Base-by-base conservation (phyloP, 2,797 vertebrate species). In the Sardinella longiceps region DNA sequence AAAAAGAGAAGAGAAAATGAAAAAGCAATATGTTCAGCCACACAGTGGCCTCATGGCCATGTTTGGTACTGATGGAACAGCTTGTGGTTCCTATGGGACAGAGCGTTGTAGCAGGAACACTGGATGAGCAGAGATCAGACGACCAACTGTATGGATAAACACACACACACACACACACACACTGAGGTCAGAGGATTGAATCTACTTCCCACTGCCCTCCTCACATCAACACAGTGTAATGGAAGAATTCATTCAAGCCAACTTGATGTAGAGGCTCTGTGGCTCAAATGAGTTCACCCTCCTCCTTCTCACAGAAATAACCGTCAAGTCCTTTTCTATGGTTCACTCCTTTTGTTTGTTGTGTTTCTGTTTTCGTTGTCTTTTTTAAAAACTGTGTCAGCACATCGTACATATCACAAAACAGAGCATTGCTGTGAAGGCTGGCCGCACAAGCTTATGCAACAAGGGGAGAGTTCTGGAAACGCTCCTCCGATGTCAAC, bases 381-480 rank as follows among this genome's bases (percentile, higher is more conserved):
- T 88, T 86, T 56, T 28, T 66, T 45, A 5, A 46, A 33, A 80
- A 56, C 50, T 83, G 58, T 81, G 46, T 56, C 33, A 63, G 66
- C 84, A 81, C 56, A 81, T 51, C 43, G 48, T 81, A 66, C 12
- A 77, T 81, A 82, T 74, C 84, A 83, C 60, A 48, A 74, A 83
- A 83, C 81, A 63, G 82, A 81, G 82, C 82, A 77, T 81, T 85
- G 88, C 89, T 92, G 91, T 91, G 92, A 91, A 91, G 92, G 90
- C 90, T 89, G 91, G 88, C 90, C 90, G 86, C 89, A 90, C 92
- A 91, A 89, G 89, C 83, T 86, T 89, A 90, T 85, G 84, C 82
- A 86, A 85, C 81, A 80, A 46, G 43, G 46, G 83, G 18, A 91
- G 91, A 83, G 88, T 93, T 94, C 91, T 92, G 92, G 92, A 92